phyloP scores from a whole-genome alignment of 2,888 invertebrate species.

The Callinectes sapidus region DNA sequence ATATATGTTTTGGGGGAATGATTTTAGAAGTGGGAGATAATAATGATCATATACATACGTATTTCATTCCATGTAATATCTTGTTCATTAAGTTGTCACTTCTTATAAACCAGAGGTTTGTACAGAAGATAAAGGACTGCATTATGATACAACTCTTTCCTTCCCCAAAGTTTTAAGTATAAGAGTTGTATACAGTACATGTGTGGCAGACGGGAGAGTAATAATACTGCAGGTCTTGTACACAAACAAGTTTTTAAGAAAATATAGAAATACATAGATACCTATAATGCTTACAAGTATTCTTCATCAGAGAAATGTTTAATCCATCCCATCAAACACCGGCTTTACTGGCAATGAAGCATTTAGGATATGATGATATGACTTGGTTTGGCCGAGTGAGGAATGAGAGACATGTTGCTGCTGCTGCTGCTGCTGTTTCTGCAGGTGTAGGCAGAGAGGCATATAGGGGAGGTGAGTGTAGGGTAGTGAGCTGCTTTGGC shows the following conservation, averaged over 20 bases:
- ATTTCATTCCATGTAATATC: background rate
- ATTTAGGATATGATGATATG: background rate
- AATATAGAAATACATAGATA: background rate
- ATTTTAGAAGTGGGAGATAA: background rate
- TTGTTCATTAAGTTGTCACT: background rate
- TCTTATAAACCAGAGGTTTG: background rate
- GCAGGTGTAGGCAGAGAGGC: background rate
- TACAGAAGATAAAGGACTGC: conserved; percentile 34
- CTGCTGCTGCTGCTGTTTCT: too few relatives aligned
- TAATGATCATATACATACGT: background rate
- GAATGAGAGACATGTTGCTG: background rate
- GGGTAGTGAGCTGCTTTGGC: background rate
- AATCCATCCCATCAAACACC: background rate
- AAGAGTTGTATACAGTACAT: background rate
- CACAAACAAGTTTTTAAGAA: background rate
- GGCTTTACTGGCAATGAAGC: background rate
- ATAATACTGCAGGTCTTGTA: background rate
- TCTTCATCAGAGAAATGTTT: background rate
- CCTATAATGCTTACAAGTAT: background rate
- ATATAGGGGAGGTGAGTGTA: background rate
- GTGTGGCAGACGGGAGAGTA: background rate
- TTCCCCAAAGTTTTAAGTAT: background rate
- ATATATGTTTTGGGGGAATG: background rate
- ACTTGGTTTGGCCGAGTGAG: background rate
- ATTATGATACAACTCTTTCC: conserved; percentile 11